These are phyloP conservation scores for Alfaro cultratus DNA, from an alignment of 2,797 vertebrate genomes.

Conservation along the genomic window DNA sequence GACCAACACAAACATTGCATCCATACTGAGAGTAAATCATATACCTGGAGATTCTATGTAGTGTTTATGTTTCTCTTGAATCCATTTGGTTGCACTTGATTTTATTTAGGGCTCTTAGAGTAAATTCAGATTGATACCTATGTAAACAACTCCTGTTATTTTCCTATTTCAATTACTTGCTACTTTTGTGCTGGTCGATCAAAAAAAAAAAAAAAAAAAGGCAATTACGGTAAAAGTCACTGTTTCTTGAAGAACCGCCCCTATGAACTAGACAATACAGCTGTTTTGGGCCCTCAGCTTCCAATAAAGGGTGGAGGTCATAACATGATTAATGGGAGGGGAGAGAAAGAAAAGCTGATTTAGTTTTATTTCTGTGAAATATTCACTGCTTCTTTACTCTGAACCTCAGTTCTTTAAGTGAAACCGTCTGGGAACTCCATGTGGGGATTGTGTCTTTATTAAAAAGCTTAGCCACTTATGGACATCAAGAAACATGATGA, in stretches of 20 bases:
- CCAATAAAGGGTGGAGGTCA: background rate
- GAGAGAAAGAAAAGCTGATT: slow-evolving; percentile 5
- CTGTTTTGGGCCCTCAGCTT: background rate
- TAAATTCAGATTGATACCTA: background rate
- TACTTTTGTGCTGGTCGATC: background rate
- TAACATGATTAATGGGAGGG: slow-evolving; percentile 13
- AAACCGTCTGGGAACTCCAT: slow-evolving; percentile 5
- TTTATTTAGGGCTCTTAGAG: background rate
- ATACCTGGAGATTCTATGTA: background rate
- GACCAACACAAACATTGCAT: background rate
- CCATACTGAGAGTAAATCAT: background rate
- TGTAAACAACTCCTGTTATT: background rate
- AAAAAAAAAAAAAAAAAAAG: background rate
- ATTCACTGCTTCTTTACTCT: background rate
- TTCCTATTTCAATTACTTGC: background rate
- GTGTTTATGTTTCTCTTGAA: background rate
- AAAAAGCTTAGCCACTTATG: background rate
- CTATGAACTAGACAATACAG: background rate
- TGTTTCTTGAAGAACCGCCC: background rate
- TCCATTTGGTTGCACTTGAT: background rate
- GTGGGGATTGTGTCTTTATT: background rate
- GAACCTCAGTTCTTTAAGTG: slow-evolving; percentile 10
- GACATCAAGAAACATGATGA: background rate
- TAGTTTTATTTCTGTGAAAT: slow-evolving; percentile 8
- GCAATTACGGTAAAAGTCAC: background rate